These are phyloP conservation scores for mouse (Mus musculus) DNA, from an alignment of 2,113 vertebrate genomes.

Conservation along the genomic window GRCm39 chr17:16735501-16736000, in stretches of 20 bases:
- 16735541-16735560: background rate
- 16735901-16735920: slow-evolving; percentile 26
- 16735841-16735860: background rate
- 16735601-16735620: background rate
- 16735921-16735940: slow-evolving; percentile 29
- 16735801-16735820: background rate
- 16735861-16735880: slow-evolving; percentile 9
- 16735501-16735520: background rate
- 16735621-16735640: background rate
- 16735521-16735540: background rate
- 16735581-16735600: background rate
- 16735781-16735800: background rate
- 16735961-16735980: slow-evolving; percentile 36
- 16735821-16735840: background rate
- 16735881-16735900: slow-evolving; percentile 12
- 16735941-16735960: slow-evolving; percentile 45
- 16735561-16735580: background rate
- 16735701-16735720: background rate
- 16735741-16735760: background rate
- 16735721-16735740: background rate
- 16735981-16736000: slow-evolving; percentile 66
- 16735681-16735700: background rate
- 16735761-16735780: background rate
- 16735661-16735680: background rate
- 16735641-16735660: background rate